Evolutionary conservation across 1,140 invertebrate genomes (phyloP).

Genomic region (Micrasema minimum): DNA sequence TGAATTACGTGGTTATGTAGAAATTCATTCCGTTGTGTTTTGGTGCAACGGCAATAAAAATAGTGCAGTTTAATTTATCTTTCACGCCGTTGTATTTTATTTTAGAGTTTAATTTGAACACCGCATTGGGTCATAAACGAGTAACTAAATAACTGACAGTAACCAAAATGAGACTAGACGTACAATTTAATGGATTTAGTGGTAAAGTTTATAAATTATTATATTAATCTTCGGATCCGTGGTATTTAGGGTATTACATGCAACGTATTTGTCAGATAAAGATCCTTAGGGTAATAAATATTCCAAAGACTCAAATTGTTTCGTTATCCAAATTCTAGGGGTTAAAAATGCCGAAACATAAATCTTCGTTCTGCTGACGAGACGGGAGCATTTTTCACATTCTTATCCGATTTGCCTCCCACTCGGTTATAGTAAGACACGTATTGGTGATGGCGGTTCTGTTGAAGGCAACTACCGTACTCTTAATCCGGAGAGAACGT

Average conservation of each 20-base stretch:
- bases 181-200: too few species aligned
- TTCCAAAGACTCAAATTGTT: slow-evolving; percentile 31
- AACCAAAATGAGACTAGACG: slow-evolving; percentile 7
- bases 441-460: slow-evolving; percentile 14
- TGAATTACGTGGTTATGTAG: slow-evolving; percentile 23
- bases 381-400: slow-evolving; percentile 53
- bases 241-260: too few species aligned
- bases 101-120: slow-evolving; percentile 15
- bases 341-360: slow-evolving; percentile 43
- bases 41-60: slow-evolving; percentile 13
- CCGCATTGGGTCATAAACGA: slow-evolving; percentile 10
- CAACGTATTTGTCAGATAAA: neutral
- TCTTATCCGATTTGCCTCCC: slow-evolving; percentile 52
- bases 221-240: too few species aligned
- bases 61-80: slow-evolving; percentile 17
- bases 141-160: slow-evolving; percentile 11
- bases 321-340: slow-evolving; percentile 32
- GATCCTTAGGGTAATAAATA: slow-evolving; percentile 7
- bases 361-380: slow-evolving; percentile 50
- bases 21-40: slow-evolving; percentile 24
- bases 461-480: neutral
- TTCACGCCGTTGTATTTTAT: slow-evolving; percentile 3
- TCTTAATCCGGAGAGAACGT: slow-evolving; percentile 29
- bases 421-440: slow-evolving; percentile 42
- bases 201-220: too few species aligned